Base-by-base conservation (phyloP, 2,113 vertebrate genomes). In the Fukomys damarensis region DNA sequence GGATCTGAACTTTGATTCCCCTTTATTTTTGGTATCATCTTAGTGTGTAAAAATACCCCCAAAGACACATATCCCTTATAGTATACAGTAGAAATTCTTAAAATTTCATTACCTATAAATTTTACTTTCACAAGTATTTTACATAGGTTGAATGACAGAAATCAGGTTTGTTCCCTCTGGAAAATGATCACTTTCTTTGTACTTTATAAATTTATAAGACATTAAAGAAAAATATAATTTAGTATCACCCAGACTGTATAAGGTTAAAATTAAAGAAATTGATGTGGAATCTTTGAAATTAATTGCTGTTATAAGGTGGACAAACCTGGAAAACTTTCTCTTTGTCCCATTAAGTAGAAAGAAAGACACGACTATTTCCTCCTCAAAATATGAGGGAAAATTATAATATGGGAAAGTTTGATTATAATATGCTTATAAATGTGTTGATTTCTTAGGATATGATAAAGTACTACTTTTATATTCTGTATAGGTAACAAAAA, bases 111-210 rank as follows among this genome's bases (percentile, higher is more conserved):
- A 35, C 46, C 41, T 93, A 43, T 95, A 93, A 93, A 72, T 70
- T 72, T 83, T 88, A 65, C 84, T 95, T 93, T 91, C 58, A 86
- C 72, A 93, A 74, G 14, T 92, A 81, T 65, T 96, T 96, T 82
- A 91, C 3, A 17, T 74, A 93, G 76, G 46, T 11, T 35, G 16
- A 76, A 43, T 94, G 72, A 19, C 91, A 95, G 79, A 91, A 86
- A 80, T 22, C 43, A 77, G 56, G 20, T 49, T 87, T 84, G 24
- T 8, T 0, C 0, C 35, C 20, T 20, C 5, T 70, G 56, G n/a
- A 92, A 93, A 79, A 84, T 91, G 13, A 46, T 94, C 49, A 79
- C 82, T 74, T 85, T 86, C 6, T 90, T 96, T 89, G 59, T 80
- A 74, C 43, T 81, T 2, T 93, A 20, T 87, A 38, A 79, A 80